Evolutionary conservation across 2,888 invertebrate species (phyloP).

Genomic region (Apotomis betuletana): DNA sequence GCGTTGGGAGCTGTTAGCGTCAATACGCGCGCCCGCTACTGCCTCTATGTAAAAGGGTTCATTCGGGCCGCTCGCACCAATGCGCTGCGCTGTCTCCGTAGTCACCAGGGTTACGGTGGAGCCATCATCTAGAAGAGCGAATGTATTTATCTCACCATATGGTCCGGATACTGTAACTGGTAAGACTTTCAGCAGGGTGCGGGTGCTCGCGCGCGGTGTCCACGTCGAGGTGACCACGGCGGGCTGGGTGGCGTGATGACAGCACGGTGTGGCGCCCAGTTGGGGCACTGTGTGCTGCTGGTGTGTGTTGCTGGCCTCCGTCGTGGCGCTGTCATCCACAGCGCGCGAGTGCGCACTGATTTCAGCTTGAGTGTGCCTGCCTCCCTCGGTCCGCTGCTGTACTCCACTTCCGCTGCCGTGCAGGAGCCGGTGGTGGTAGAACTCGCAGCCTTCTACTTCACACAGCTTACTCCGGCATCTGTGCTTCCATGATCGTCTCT

Average conservation of each 20-base stretch:
- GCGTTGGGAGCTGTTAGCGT: too few species aligned
- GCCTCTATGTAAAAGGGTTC: neutral
- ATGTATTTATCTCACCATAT: neutral
- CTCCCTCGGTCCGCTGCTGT: too few species aligned
- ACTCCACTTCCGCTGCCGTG: too few species aligned
- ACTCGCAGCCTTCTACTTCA: too few species aligned
- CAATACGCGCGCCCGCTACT: neutral
- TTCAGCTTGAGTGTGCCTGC: too few species aligned
- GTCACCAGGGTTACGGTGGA: neutral
- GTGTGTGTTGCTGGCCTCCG: too few species aligned
- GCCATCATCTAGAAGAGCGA: slow-evolving; percentile 6
- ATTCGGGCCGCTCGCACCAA: slow-evolving; percentile 7
- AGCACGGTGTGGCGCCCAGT: neutral
- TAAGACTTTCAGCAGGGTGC: neutral
- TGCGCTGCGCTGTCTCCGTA: neutral
- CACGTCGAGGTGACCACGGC: neutral
- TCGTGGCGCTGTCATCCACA: too few species aligned
- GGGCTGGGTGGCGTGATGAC: neutral
- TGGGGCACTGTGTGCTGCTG: too few species aligned
- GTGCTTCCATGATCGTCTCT: too few species aligned
- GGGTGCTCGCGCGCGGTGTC: neutral
- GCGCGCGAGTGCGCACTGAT: too few species aligned
- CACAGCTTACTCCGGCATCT: too few species aligned
- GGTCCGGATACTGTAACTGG: slow-evolving; percentile 10
- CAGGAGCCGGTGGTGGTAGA: too few species aligned